phyloP scores from a whole-genome alignment of 2,113 vertebrate genomes.

The Meriones unguiculatus region DNA sequence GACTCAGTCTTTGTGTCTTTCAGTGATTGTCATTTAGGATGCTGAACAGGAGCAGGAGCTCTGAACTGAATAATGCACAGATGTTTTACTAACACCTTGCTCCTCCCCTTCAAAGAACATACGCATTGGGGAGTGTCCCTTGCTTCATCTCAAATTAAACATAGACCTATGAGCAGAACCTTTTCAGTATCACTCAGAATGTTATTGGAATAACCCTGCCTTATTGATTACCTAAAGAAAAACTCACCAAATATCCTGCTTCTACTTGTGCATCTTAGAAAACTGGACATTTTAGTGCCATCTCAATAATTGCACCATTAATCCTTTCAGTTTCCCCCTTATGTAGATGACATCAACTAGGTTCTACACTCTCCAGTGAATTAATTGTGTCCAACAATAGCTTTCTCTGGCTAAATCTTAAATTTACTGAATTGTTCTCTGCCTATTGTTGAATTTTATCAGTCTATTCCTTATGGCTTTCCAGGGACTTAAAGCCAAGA shows the following conservation, averaged over 20 bases:
- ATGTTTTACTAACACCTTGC: not conserved
- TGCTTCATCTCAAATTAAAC: conserved; percentile 20
- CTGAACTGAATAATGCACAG: not conserved
- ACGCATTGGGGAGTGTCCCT: not conserved
- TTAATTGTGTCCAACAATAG: not conserved
- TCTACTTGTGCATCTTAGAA: not conserved
- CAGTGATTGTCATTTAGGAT: not conserved
- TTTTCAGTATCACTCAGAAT: not conserved
- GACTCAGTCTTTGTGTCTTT: not conserved
- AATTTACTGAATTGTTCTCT: not conserved
- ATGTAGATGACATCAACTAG: conserved; percentile 3
- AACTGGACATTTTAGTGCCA: not conserved
- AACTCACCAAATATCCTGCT: not conserved
- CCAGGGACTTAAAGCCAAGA: not conserved
- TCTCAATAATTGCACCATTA: not conserved
- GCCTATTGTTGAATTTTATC: conserved; percentile 25
- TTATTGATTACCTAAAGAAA: conserved; percentile 11
- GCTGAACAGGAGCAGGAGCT: not conserved
- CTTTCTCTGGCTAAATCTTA: not conserved
- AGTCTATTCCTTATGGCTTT: not conserved
- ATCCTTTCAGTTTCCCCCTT: not conserved
- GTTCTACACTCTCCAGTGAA: not conserved
- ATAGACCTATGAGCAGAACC: not conserved
- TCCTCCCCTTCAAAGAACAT: not conserved
- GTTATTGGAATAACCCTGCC: not conserved